Evolutionary conservation across 2,888 invertebrate genomes (phyloP), one percentile per base, ranked within the genome.

Genomic region (Caenorhabditis sinica): DNA sequence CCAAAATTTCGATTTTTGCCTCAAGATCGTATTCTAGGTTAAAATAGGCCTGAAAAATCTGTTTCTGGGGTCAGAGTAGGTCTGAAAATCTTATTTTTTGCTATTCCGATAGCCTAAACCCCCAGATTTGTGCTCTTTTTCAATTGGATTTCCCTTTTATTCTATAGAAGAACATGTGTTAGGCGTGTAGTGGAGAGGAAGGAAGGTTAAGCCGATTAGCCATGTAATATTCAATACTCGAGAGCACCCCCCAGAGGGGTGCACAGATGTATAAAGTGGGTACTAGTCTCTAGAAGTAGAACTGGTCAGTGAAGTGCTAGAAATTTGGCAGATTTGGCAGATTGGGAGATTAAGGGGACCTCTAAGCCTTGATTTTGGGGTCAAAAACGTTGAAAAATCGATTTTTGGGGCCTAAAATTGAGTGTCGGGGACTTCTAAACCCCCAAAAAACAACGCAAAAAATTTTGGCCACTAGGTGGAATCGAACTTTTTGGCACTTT

Each of bases 161-260:
- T 23, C 49, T n/a, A 9, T 28, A 33, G 17, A 45, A 53, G 60
- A 76, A 68, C 68, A 76, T 76, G 79, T 79, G 79, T 79, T 79
- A 53, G 79, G 79, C 72, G 71, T 30, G 76, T 76, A 51, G 68
- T 43, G 53, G 56, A 51, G 71, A 56, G 9, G 17, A 17, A 65
- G 71, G 40, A 40, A 72, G 79, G 79, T 79, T 79, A 79, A 79
- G 79, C 79, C 71, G 79, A 79, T 79, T 79, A 79, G 77, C 77
- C 77, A 71, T 79, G 77, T 79, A 79, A 79, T 79, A 79, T 79
- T 79, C 77, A 79, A 79, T 79, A 79, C 71, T 79, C 61, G 69
- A 63, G 77, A 8, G 66, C 20, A 13, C 43, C 15, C 43, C 33
- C 33, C 0, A n/a, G 36, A 9, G 49, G 28, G 49, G 49, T 45